Base-by-base conservation (phyloP, 2,113 vertebrate genomes). In the Xenopus laevis region DNA sequence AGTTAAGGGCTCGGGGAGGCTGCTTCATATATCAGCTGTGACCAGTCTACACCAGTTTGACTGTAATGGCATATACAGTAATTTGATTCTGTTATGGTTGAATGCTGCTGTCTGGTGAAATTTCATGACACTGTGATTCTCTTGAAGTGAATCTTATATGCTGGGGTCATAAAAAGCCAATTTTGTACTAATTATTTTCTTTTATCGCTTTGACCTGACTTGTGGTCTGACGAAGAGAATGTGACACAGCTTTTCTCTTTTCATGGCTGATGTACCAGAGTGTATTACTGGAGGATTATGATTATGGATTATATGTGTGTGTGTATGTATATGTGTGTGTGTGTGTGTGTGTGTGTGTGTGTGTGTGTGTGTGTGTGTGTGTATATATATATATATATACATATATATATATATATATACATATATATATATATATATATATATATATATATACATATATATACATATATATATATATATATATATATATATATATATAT, bases 81-180 rank as follows among this genome's bases (percentile, higher is more conserved):
- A 79, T 81, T 79, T 79, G 66, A 17, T 67, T 83, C 76, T 86
- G 81, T 80, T 82, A 68, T 78, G 80, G 76, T 58, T 83, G 78
- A 82, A 46, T 72, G 66, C 78, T 78, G 27, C 75, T 79, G 77
- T 73, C 80, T 79, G 69, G 27, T 82, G 70, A 76, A 79, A 65
- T 83, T 77, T 79, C 67, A 78, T 73, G 65, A 80, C 71, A 16
- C 4, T 57, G 44, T 67, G 18, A 60, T 60, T 66, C 44, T 60
- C 55, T 58, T 23, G 46, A 4, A 59, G 64, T 27, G 13, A 17
- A 47, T 60, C 63, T 45, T 45, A 45, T 59, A 57, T 40, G 47
- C 17, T 50, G 64, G 66, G 64, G 72, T 67, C 72, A 74, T 66
- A 60, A 67, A 59, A 66, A 74, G 53, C 59, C 53, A 74, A 45